These are phyloP conservation scores for Poecile atricapillus DNA, from an alignment of 2,113 vertebrate species.

Conservation along the genomic window DNA sequence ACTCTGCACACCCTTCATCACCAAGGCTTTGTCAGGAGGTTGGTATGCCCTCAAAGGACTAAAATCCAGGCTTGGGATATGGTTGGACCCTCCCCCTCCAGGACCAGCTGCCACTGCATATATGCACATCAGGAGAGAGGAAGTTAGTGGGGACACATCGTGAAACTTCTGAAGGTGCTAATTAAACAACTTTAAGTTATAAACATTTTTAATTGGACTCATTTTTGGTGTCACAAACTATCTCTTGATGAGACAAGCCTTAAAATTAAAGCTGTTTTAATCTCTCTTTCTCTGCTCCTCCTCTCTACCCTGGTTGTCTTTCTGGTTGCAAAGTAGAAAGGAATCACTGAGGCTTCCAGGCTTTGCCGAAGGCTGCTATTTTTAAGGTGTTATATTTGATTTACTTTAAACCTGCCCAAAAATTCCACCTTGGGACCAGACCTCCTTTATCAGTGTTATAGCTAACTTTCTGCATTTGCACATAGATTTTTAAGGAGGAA, in stretches of 20 bases:
- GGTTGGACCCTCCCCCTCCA: not conserved
- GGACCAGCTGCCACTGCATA: not conserved
- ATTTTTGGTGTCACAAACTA: conserved; percentile 32
- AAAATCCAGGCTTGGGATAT: not conserved
- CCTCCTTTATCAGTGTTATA: conserved; percentile 13
- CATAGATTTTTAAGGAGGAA: conserved; percentile 9
- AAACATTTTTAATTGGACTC: conserved; percentile 37
- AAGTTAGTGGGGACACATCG: not conserved
- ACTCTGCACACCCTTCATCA: not conserved
- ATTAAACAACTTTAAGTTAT: conserved; percentile 10
- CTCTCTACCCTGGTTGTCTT: not conserved
- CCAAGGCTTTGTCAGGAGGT: not conserved
- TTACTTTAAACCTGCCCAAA: conserved; percentile 34
- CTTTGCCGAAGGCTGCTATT: conserved; percentile 28
- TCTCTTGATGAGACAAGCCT: conserved; percentile 20
- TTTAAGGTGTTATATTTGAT: conserved; percentile 48
- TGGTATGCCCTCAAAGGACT: not conserved
- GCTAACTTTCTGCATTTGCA: not conserved
- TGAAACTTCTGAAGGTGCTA: conserved; percentile 36
- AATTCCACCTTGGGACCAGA: not conserved
- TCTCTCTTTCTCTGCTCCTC: not conserved
- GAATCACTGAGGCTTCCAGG: not conserved
- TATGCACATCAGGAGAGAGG: not conserved
- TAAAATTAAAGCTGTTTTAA: conserved; percentile 56
- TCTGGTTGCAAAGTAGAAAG: conserved; percentile 21